These are phyloP conservation scores for Calidris pugnax DNA, from an alignment of 2,113 vertebrate genomes.

Conservation along the genomic window DNA sequence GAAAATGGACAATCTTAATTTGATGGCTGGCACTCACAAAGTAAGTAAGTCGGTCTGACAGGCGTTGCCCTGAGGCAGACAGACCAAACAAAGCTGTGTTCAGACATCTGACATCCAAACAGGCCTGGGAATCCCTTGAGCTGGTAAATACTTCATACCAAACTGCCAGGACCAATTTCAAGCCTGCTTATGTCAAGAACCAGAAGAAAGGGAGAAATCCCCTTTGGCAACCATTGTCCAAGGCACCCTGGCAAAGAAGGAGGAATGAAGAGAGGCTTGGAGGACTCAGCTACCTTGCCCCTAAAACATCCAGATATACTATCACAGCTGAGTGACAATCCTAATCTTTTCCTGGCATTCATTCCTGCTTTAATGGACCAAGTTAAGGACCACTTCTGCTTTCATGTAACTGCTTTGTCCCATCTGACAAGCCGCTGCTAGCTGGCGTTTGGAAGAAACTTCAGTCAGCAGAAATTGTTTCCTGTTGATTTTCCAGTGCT, in stretches of 20 bases:
- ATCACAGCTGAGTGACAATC: not conserved
- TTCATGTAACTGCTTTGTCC: not conserved
- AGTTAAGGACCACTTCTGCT: not conserved
- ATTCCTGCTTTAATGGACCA: not conserved
- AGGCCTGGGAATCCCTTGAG: not conserved
- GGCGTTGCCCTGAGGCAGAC: not conserved
- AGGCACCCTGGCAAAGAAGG: not conserved
- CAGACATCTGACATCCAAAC: not conserved
- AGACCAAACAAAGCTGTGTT: conserved; percentile 33
- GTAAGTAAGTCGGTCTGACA: conserved; percentile 16
- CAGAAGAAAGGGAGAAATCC: conserved; percentile 33
- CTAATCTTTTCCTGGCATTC: not conserved
- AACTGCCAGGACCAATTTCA: conserved; percentile 57
- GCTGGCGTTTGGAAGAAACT: conserved; percentile 23
- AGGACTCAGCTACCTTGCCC: not conserved
- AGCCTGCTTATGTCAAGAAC: not conserved
- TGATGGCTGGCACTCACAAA: not conserved
- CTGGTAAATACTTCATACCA: not conserved
- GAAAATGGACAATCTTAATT: not conserved
- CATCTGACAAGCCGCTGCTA: not conserved
- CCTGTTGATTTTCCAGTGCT: conserved; percentile 59
- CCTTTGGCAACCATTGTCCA: not conserved
- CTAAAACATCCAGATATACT: not conserved
- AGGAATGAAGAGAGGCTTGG: not conserved
- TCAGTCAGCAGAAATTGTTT: conserved; percentile 59